A percentile compares a stretch with the other conserved stretches of the same genome.
Conservation (phyloP, 2,888 invertebrate genomes). For the Oscheius sp. region DNA sequence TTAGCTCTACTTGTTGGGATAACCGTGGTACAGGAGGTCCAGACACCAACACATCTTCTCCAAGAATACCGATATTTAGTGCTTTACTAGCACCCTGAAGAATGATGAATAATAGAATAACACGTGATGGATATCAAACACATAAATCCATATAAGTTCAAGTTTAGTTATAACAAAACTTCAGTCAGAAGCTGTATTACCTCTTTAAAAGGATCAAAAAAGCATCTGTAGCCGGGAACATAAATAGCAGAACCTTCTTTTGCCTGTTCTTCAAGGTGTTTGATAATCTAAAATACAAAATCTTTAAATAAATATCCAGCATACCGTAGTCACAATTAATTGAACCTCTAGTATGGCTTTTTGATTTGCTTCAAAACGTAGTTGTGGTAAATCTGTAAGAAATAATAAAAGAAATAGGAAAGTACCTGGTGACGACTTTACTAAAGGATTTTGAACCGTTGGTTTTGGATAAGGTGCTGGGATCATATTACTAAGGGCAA, state of each 20-base stretch:
- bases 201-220: constrained; percentile 19
- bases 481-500: constrained; percentile 42
- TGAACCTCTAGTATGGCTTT: neutral
- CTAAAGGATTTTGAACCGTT: constrained; percentile 59
- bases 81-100: constrained; percentile 32
- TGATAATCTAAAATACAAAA: neutral
- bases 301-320: neutral
- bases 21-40: constrained; percentile 37
- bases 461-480: constrained; percentile 52
- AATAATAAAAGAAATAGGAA: neutral
- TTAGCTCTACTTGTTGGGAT: constrained; percentile 29
- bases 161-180: neutral
- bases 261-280: neutral
- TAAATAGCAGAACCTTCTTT: neutral
- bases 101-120: no score
- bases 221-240: constrained; percentile 18
- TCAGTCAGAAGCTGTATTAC: no score
- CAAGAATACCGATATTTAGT: constrained; percentile 38
- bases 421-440: constrained; percentile 5
- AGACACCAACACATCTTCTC: constrained; percentile 38
- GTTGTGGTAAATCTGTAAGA: neutral
- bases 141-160: neutral
- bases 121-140: no score
- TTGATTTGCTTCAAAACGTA: constrained; percentile 1
- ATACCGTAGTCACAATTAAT: neutral